These are phyloP conservation scores for Drosophila setifemur DNA, from an alignment of 1,140 invertebrate species.

Conservation along the genomic window DNA sequence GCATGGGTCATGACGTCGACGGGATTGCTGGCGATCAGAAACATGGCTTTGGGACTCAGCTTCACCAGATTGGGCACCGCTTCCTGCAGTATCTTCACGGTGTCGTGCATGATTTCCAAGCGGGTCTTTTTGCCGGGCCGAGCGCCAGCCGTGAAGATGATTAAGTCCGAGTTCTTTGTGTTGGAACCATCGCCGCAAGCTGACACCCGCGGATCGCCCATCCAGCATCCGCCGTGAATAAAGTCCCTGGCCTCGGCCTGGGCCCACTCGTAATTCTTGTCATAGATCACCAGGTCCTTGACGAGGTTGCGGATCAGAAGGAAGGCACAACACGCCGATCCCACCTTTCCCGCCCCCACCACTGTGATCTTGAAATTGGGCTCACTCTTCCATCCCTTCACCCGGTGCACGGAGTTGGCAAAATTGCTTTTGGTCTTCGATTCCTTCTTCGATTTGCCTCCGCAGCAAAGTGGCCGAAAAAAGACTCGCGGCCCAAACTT, in stretches of 20 bases:
- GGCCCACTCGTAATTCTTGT: conserved; percentile 10
- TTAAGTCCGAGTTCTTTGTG: conserved; percentile 89
- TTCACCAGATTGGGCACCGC: conserved; percentile 90
- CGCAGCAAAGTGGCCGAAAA: too few relatives aligned
- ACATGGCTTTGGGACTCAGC: conserved; percentile 91
- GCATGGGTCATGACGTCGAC: conserved; percentile 94
- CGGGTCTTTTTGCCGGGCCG: conserved; percentile 90
- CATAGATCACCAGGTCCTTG: conserved; percentile 27
- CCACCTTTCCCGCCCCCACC: conserved; percentile 45
- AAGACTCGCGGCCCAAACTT: too few relatives aligned
- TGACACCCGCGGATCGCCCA: conserved; percentile 25
- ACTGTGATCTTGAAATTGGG: conserved; percentile 21
- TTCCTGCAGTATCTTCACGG: conserved; percentile 91
- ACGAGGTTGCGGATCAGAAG: conserved; percentile 25
- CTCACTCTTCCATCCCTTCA: background rate
- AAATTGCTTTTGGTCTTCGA: background rate
- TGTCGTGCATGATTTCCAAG: conserved; percentile 90
- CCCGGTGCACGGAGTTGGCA: background rate
- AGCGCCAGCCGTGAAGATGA: conserved; percentile 92
- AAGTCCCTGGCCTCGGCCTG: conserved; percentile 41
- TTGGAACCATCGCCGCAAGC: conserved; percentile 86
- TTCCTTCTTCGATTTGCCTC: background rate
- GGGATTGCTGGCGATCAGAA: conserved; percentile 93
- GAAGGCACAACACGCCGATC: conserved; percentile 9
- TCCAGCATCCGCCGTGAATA: conserved; percentile 18